These are phyloP conservation scores for Charina bottae DNA, from an alignment of 2,113 vertebrate species.

Conservation along the genomic window DNA sequence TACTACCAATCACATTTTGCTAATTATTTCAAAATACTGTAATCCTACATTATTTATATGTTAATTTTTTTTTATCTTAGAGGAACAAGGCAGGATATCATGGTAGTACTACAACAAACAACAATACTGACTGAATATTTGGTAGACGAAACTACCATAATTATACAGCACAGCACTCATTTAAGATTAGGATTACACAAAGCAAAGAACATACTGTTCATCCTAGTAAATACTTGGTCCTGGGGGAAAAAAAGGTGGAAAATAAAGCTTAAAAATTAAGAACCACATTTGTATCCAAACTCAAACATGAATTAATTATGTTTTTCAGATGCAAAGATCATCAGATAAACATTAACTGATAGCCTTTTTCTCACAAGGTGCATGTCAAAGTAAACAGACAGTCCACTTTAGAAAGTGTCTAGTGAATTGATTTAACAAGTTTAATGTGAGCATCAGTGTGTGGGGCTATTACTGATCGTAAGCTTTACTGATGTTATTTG, in stretches of 20 bases:
- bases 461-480: constrained; percentile 93
- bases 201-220: constrained; percentile 49
- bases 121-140: constrained; percentile 35
- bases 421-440: constrained; percentile 94
- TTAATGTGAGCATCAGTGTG: constrained; percentile 92
- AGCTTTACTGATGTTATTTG: constrained; percentile 96
- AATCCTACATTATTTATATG: constrained; percentile 67
- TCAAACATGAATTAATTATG: constrained; percentile 78
- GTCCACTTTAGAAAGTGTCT: constrained; percentile 92
- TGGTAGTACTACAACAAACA: constrained; percentile 56
- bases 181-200: constrained; percentile 59
- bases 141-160: constrained; percentile 52
- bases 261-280: constrained; percentile 55
- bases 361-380: constrained; percentile 77
- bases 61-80: constrained; percentile 61
- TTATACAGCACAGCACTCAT: constrained; percentile 54
- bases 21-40: constrained; percentile 71
- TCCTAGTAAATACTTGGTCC: constrained; percentile 49
- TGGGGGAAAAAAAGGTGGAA: constrained; percentile 51
- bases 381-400: constrained; percentile 86
- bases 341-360: constrained; percentile 81
- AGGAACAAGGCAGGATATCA: constrained; percentile 52
- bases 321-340: constrained; percentile 81
- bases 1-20: constrained; percentile 61
- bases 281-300: constrained; percentile 67